phyloP scores from a whole-genome alignment of 2,888 invertebrate genomes.

The Acrocyrtus sp. region DNA sequence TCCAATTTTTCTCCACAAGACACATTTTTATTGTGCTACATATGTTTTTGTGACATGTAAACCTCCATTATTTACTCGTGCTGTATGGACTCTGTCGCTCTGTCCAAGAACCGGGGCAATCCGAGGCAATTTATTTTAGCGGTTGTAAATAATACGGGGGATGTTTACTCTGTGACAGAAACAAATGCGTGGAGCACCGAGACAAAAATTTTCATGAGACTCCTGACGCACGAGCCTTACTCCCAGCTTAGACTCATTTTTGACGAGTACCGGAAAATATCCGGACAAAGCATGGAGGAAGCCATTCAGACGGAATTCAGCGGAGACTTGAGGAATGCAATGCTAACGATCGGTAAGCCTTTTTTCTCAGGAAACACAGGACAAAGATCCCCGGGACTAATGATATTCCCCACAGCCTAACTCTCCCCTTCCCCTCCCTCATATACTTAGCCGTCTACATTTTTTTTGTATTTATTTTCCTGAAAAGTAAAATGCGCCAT shows the following conservation, averaged over 20 bases:
- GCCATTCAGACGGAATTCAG: conserved; percentile 72
- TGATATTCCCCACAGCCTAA: too few relatives aligned
- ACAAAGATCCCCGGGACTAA: too few relatives aligned
- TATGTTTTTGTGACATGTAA: not conserved
- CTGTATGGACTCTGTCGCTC: not conserved
- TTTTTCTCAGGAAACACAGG: too few relatives aligned
- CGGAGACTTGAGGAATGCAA: conserved; percentile 76
- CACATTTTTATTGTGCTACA: not conserved
- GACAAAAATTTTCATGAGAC: conserved; percentile 77
- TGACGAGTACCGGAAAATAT: conserved; percentile 78
- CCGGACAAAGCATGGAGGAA: conserved; percentile 79
- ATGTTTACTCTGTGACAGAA: conserved; percentile 25
- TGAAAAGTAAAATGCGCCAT: conserved; percentile 79
- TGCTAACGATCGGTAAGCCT: conserved; percentile 74
- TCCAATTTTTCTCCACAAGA: not conserved
- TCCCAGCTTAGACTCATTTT: conserved; percentile 76
- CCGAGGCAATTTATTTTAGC: not conserved
- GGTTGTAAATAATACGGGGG: not conserved
- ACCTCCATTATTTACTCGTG: conserved; percentile 1
- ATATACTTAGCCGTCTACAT: not conserved
- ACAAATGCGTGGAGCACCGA: conserved; percentile 73
- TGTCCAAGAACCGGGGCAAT: not conserved
- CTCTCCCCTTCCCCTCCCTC: too few relatives aligned
- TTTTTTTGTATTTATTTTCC: conserved; percentile 62
- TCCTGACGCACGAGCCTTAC: conserved; percentile 80